Percentiles rank a stretch among this genome's conserved stretches.
Conservation (phyloP, 2,888 invertebrate genomes). For the Megamerina dolium region DNA sequence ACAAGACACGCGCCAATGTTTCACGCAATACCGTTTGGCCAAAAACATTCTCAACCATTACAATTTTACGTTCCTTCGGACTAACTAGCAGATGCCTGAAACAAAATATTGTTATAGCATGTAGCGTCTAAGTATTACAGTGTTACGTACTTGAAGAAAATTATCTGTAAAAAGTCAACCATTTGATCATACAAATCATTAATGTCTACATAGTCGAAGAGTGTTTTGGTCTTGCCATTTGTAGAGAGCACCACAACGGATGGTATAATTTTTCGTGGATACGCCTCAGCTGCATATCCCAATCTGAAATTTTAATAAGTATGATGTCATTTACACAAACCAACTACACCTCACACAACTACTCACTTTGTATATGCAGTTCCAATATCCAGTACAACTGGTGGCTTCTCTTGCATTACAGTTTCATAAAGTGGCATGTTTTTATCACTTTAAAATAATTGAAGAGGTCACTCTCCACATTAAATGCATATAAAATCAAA, state of each 20-base stretch:
- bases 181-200: slow-evolving; percentile 77
- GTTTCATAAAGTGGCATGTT: slow-evolving; percentile 76
- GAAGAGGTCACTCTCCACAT: too few relatives aligned
- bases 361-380: slow-evolving; percentile 85
- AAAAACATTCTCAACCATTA: slow-evolving; percentile 85
- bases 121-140: not conserved
- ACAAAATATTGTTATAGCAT: not conserved
- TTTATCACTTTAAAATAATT: too few relatives aligned
- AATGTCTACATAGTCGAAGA: slow-evolving; percentile 59
- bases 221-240: slow-evolving; percentile 55
- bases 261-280: slow-evolving; percentile 81
- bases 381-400: slow-evolving; percentile 86
- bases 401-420: slow-evolving; percentile 78
- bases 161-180: slow-evolving; percentile 77
- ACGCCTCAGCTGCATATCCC: slow-evolving; percentile 85
- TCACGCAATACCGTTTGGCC: slow-evolving; percentile 77
- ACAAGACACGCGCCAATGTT: slow-evolving; percentile 85
- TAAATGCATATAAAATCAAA: too few relatives aligned
- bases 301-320: slow-evolving; percentile 56
- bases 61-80: slow-evolving; percentile 87
- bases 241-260: slow-evolving; percentile 67
- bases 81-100: slow-evolving; percentile 78
- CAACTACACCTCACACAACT: slow-evolving; percentile 1
- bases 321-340: slow-evolving; percentile 25
- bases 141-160: slow-evolving; percentile 74